Evolutionary conservation across 2,888 invertebrate genomes (phyloP), one percentile per base, ranked within the genome.

Genomic region (Anarsia innoxiella): DNA sequence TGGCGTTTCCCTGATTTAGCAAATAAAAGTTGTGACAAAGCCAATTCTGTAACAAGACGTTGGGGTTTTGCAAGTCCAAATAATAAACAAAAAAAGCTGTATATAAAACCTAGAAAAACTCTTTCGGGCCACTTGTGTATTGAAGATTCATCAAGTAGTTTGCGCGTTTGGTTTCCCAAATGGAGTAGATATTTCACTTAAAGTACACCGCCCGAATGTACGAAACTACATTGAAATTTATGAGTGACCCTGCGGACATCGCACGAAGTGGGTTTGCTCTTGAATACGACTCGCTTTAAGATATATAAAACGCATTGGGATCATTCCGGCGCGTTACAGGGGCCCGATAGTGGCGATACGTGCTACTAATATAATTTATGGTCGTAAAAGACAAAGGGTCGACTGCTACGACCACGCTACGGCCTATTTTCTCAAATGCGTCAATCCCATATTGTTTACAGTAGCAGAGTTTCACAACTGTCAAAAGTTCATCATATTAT

Each of bases 101-200:
- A n/a, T n/a, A n/a, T n/a, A n/a, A n/a, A n/a, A n/a, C n/a, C n/a
- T n/a, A n/a, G n/a, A n/a, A n/a, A n/a, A n/a, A n/a, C n/a, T n/a
- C n/a, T n/a, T n/a, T n/a, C n/a, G n/a, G n/a, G n/a, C n/a, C n/a
- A n/a, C n/a, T n/a, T n/a, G n/a, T n/a, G n/a, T n/a, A n/a, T n/a
- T n/a, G n/a, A n/a, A n/a, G n/a, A n/a, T n/a, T n/a, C n/a, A n/a
- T n/a, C n/a, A n/a, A n/a, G n/a, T n/a, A n/a, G n/a, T n/a, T n/a
- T n/a, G n/a, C n/a, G n/a, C n/a, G n/a, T n/a, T n/a, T n/a, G n/a
- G n/a, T n/a, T 66, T 72, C 59, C 64, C 65, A 69, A 75, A 75
- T 74, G 75, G 72, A 58, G 69, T 50, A 67, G 65, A 76, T 75
- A 75, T 74, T 74, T 75, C 73, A 75, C 74, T 75, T 73, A 68